These are phyloP conservation scores for Strigamia crassipes DNA, from an alignment of 2,888 invertebrate species.

Conservation along the genomic window DNA sequence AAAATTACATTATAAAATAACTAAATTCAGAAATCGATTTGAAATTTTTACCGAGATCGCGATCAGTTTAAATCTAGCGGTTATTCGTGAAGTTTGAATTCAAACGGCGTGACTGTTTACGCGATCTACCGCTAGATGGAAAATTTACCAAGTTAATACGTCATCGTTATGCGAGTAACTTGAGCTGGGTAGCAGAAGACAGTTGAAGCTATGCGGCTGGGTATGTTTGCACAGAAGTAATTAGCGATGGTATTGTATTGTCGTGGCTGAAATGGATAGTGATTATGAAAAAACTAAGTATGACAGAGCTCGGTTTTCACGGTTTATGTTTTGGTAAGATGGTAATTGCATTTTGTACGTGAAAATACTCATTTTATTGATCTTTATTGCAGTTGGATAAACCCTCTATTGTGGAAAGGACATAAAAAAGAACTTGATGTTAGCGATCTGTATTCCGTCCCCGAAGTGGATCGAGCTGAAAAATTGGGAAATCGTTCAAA, in stretches of 20 bases:
- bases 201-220: not conserved
- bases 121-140: not conserved
- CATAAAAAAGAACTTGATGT: constrained; percentile 72
- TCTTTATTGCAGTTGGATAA: constrained; percentile 68
- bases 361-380: not conserved
- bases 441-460: constrained; percentile 74
- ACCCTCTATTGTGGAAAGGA: constrained; percentile 76
- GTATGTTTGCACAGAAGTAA: too few species aligned
- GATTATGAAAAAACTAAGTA: not conserved
- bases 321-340: constrained; percentile 26
- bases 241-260: not conserved
- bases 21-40: not conserved
- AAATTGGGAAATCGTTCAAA: constrained; percentile 70
- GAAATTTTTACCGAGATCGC: not conserved
- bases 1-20: not conserved
- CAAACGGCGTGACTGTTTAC: not conserved
- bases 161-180: not conserved
- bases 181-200: not conserved
- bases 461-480: constrained; percentile 72
- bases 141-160: not conserved
- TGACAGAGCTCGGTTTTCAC: not conserved
- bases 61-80: not conserved
- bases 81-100: not conserved
- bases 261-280: not conserved
- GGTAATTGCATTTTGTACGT: not conserved